Evolutionary conservation across 2,888 invertebrate species (phyloP), one percentile per base, ranked within the genome.

Genomic region (Achlya flavicornis): DNA sequence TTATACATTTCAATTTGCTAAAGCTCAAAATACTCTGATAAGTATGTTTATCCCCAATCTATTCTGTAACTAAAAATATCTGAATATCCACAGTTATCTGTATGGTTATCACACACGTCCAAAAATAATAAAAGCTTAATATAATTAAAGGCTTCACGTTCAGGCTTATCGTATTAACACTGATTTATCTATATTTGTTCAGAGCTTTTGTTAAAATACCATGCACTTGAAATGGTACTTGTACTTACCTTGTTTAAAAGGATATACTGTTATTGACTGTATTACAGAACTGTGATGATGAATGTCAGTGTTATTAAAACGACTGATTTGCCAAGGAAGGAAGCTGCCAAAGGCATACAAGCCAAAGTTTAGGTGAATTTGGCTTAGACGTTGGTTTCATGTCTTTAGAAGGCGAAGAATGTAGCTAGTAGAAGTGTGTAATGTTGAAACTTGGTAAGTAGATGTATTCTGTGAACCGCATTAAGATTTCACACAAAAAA

Each of bases 141-240:
- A 53, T 53, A 19, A 53, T 53, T 32, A 64, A 58, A 43, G 61
- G 35, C 43, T 61, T 59, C 61, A 71, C 74, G 75, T 76, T 74
- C 69, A 71, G 19, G 19, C 41, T 71, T 76, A 77, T 75, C 76
- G 46, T 59, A 63, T 62, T 62, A 53, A 19, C 53, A 19, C 53
- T 8, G 53, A 53, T 53, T n/a, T 74, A 78, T 77, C 77, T 66
- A 48, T 68, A 69, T 75, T 75, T 68, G 69, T 68, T 72, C 66
- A 71, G 62, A 43, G 64, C 53, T 53, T 19, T 53, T 16, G 10
- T 7, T 53, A 53, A 53, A 53, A 53, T 53, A 59, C 19, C 38
- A 38, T 53, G 19, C 53, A 19, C 53, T 53, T 19, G 53, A 53
- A 53, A 53, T 10, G 19, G 53, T 53, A 53, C 19, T 48, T 16